phyloP scores from a whole-genome alignment of 2,888 invertebrate genomes.

The Lepidochitona cinerea region DNA sequence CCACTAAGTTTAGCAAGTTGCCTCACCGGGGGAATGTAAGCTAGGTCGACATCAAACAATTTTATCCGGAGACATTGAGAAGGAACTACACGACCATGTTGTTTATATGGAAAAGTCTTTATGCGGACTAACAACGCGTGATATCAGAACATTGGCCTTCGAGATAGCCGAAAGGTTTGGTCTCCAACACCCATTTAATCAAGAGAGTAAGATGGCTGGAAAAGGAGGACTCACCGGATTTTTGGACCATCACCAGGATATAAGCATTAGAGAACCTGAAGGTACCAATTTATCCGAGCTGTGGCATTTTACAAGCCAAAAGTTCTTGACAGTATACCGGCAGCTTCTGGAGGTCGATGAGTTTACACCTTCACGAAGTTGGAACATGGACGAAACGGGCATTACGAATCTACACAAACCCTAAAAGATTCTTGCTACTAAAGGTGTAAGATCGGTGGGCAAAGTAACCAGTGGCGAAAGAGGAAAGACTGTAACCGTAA shows the following conservation, averaged over 20 bases:
- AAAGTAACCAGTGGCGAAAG: too few species aligned
- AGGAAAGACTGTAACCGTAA: constrained; percentile 25
- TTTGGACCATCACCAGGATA: neutral
- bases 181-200: neutral
- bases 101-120: neutral
- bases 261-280: neutral
- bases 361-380: too few species aligned
- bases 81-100: neutral
- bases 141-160: too few species aligned
- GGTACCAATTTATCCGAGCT: neutral
- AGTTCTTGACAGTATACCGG: too few species aligned
- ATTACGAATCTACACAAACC: constrained; percentile 6
- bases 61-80: too few species aligned
- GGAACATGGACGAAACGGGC: too few species aligned
- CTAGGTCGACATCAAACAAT: neutral
- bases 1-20: neutral
- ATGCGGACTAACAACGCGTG: too few species aligned
- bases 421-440: constrained; percentile 10
- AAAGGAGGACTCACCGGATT: neutral
- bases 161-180: neutral
- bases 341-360: too few species aligned
- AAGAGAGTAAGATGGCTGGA: too few species aligned
- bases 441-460: too few species aligned
- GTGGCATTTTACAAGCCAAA: too few species aligned
- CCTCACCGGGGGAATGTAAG: neutral